Evolutionary conservation across 2,113 vertebrate genomes (phyloP), one percentile per base, ranked within the genome.

Genomic region (Siniperca knerii): DNA sequence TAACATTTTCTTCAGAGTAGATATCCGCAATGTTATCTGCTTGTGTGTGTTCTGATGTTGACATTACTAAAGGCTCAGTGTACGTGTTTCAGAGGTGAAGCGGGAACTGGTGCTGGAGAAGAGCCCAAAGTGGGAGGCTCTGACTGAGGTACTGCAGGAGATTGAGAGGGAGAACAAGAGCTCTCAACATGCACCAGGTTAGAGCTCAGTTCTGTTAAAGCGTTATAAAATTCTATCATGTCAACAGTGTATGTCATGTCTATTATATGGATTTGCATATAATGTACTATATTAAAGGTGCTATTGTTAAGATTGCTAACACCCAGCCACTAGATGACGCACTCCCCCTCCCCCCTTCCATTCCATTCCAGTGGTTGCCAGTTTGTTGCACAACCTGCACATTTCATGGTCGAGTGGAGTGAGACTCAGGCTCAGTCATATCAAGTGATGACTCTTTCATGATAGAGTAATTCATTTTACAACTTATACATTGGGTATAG

Each of bases 71-170:
- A 64, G 20, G n/a, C 21, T 72, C 16, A 37, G 29, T 62, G 23
- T 86, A 20, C 87, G 21, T 89, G 52, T 92, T 90, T 75, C 94
- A 97, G 98, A 96, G 89, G 84, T 95, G 66, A 97, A 96, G 91
- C 96, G 94, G 77, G 96, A 97, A 75, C 93, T 98, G 89, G 95
- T 99, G 77, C 94, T 99, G 77, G 98, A 99, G 94, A 96, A 92
- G 87, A 99, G 97, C 80, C 98, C 98, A 0, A 99, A 99, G 91
- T 99, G 98, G 98, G 97, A 97, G 89, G 98, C 97, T 16, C 93
- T 99, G 65, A 96, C 94, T 0, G 97, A 98, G 87, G 98, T 99
- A 8, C 85, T 99, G 87, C 96, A 96, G 87, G 98, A 99, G 96
- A 99, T 99, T 60, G 97, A 99, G 94, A 96, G 81, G 75, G 98